phyloP scores from a whole-genome alignment of 2,113 vertebrate species.

The Pavo muticus region DNA sequence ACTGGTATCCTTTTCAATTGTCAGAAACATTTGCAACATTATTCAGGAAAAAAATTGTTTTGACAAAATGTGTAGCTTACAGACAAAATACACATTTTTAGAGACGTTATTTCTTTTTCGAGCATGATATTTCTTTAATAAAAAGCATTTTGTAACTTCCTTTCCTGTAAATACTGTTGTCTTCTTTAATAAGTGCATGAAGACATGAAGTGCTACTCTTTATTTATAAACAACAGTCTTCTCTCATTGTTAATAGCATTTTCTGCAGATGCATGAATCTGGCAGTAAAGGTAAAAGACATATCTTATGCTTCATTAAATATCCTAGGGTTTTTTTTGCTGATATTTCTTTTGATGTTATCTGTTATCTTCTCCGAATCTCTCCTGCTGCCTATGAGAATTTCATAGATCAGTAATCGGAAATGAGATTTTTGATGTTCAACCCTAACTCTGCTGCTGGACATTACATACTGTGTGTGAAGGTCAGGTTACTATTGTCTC shows the following conservation, averaged over 20 bases:
- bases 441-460: background rate
- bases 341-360: conserved; percentile 34
- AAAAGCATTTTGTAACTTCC: background rate
- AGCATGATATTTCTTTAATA: background rate
- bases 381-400: conserved; percentile 3
- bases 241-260: background rate
- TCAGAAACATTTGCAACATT: background rate
- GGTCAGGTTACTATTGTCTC: conserved; percentile 52
- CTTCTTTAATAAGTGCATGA: background rate
- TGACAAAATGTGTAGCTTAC: background rate
- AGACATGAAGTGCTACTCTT: background rate
- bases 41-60: background rate
- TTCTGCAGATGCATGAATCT: background rate
- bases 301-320: conserved; percentile 1
- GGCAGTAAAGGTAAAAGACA: background rate
- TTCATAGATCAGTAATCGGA: conserved; percentile 61
- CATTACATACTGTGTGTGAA: conserved; percentile 41
- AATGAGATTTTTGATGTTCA: conserved; percentile 64
- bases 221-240: background rate
- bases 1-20: background rate
- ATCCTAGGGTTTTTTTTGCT: conserved; percentile 45
- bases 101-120: background rate
- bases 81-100: background rate
- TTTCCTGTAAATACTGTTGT: background rate
- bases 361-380: conserved; percentile 49